phyloP scores from a whole-genome alignment of 2,113 vertebrate species.

The Orientallactaga bullata region DNA sequence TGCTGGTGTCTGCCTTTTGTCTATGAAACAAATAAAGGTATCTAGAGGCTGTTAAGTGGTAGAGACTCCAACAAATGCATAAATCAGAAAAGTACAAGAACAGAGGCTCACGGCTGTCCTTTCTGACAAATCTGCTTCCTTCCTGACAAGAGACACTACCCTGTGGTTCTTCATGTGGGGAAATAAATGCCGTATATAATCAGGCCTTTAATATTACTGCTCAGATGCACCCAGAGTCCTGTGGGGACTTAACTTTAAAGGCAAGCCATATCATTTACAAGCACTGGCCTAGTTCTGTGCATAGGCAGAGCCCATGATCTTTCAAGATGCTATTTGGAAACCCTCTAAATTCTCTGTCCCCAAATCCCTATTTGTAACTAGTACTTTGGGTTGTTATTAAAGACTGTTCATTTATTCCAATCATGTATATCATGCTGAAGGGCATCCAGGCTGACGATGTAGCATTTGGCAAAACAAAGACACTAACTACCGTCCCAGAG shows the following conservation, averaged over 20 bases:
- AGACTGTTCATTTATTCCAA: conserved; percentile 18
- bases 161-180: conserved; percentile 81
- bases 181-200: conserved; percentile 84
- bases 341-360: background rate
- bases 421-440: background rate
- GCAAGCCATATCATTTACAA: conserved; percentile 56
- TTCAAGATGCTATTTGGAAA: conserved; percentile 22
- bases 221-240: conserved; percentile 70
- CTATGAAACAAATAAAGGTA: conserved; percentile 76
- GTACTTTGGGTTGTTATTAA: background rate
- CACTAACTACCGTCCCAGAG: background rate
- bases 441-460: background rate
- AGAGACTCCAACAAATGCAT: conserved; percentile 77
- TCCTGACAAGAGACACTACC: conserved; percentile 79
- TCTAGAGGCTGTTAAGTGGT: conserved; percentile 79
- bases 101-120: conserved; percentile 71
- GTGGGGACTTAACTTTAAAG: conserved; percentile 75
- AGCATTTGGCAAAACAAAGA: background rate
- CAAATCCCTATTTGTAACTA: background rate
- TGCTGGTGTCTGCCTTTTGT: conserved; percentile 81
- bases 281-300: background rate
- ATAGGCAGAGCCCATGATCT: background rate
- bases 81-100: conserved; percentile 83
- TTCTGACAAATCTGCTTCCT: conserved; percentile 82
- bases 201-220: conserved; percentile 76